phyloP scores from a whole-genome alignment of 2,113 vertebrate species.

The Embiotoca jacksoni region DNA sequence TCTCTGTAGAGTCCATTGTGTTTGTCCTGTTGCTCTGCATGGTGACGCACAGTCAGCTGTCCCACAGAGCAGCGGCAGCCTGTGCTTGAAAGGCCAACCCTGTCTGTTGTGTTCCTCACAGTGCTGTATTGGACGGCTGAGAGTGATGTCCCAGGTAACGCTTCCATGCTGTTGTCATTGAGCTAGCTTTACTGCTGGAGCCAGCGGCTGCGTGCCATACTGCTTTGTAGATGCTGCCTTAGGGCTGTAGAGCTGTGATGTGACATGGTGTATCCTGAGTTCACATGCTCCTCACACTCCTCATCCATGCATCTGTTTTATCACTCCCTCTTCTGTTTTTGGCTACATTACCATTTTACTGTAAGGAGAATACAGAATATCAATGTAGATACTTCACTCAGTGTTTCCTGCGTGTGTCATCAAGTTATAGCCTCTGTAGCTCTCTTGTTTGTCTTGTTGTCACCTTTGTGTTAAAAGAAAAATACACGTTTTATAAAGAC shows the following conservation, averaged over 20 bases:
- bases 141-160: conserved; percentile 86
- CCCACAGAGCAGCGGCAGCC: conserved; percentile 65
- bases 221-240: conserved; percentile 74
- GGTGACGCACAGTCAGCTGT: conserved; percentile 58
- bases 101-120: conserved; percentile 87
- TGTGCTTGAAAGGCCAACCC: conserved; percentile 81
- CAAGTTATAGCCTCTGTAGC: conserved; percentile 17
- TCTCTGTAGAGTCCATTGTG: conserved; percentile 42
- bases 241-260: conserved; percentile 74
- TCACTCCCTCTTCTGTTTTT: conserved; percentile 25
- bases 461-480: conserved; percentile 53
- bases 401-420: conserved; percentile 29
- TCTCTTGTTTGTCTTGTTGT: conserved; percentile 49
- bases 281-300: conserved; percentile 43
- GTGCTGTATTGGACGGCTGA: conserved; percentile 89
- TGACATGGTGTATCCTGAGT: conserved; percentile 67
- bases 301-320: conserved; percentile 62
- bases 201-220: conserved; percentile 62
- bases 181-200: conserved; percentile 66
- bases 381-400: conserved; percentile 40
- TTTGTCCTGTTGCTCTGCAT: conserved; percentile 66
- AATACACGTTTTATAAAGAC: neutral
- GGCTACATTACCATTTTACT: conserved; percentile 37
- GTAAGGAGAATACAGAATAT: conserved; percentile 63
- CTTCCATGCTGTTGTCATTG: conserved; percentile 54